Percentiles rank a stretch among this genome's conserved stretches.
Evolutionary conservation across 64 coral and sea anemone species (phyloP).

Genomic region (Orbicella faveolata): DNA sequence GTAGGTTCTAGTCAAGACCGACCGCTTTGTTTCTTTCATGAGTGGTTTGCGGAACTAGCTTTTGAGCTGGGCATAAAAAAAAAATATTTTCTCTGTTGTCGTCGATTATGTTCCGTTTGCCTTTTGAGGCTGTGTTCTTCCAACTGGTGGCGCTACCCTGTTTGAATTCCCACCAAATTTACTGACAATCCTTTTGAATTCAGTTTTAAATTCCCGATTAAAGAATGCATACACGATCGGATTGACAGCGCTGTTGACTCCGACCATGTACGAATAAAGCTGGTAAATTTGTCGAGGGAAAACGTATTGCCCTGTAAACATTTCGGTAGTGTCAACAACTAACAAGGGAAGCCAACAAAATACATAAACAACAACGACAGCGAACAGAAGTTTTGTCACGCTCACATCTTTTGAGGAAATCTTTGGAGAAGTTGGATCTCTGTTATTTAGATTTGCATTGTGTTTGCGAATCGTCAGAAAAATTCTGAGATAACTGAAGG

Average conservation of each 20-base stretch:
- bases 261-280: neutral
- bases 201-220: neutral
- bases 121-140: neutral
- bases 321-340: neutral
- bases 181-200: neutral
- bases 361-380: neutral
- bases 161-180: neutral
- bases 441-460: neutral
- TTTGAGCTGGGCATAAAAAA: no score
- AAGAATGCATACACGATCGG: constrained; percentile 1
- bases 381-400: neutral
- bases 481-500: neutral
- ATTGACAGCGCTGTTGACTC: neutral
- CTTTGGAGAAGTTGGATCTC: neutral
- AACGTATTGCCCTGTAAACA: neutral
- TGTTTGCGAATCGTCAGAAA: neutral
- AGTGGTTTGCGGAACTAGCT: no score
- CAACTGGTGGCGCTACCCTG: no score
- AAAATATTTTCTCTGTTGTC: neutral
- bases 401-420: neutral
- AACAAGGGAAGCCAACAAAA: neutral
- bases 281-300: neutral
- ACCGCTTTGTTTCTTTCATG: neutral
- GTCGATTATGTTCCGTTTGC: neutral
- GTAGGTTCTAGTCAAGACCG: neutral